These are phyloP conservation scores for Pararge aegeria DNA, from an alignment of 1,140 invertebrate species.

Conservation along the genomic window DNA sequence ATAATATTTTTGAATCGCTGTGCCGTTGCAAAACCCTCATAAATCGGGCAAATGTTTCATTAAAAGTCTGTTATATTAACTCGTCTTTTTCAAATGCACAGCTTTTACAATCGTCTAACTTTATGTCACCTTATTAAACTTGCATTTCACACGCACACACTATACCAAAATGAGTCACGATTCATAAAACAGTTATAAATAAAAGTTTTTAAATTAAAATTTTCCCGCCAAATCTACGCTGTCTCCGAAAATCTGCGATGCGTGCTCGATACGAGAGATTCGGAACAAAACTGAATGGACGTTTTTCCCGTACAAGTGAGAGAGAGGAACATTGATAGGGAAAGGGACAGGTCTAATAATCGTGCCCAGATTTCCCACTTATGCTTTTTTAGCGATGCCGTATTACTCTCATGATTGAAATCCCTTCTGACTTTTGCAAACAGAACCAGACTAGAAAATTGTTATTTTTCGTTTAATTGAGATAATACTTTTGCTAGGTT, in stretches of 20 bases:
- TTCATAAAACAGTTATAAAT: not conserved
- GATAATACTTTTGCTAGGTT: too few relatives aligned
- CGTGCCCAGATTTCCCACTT: not conserved
- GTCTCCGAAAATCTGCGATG: not conserved
- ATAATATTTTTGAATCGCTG: too few relatives aligned
- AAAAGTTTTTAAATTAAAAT: not conserved
- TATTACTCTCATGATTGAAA: not conserved
- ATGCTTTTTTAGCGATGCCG: not conserved
- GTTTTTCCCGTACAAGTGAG: slow-evolving; percentile 3
- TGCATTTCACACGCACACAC: too few relatives aligned
- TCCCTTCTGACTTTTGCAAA: not conserved
- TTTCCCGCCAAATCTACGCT: not conserved
- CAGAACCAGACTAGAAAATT: not conserved
- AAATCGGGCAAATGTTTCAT: too few relatives aligned
- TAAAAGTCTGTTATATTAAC: too few relatives aligned
- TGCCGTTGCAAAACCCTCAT: too few relatives aligned
- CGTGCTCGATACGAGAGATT: slow-evolving; percentile 7
- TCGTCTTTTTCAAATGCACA: too few relatives aligned
- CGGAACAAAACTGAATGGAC: slow-evolving; percentile 14
- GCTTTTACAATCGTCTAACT: too few relatives aligned
- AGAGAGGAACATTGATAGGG: not conserved
- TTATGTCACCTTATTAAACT: too few relatives aligned
- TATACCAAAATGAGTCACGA: too few relatives aligned
- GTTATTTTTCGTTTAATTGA: not conserved
- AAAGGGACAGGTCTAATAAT: not conserved